Evolutionary conservation across 2,113 vertebrate species (phyloP).

Genomic region (Cyrtonyx montezumae): DNA sequence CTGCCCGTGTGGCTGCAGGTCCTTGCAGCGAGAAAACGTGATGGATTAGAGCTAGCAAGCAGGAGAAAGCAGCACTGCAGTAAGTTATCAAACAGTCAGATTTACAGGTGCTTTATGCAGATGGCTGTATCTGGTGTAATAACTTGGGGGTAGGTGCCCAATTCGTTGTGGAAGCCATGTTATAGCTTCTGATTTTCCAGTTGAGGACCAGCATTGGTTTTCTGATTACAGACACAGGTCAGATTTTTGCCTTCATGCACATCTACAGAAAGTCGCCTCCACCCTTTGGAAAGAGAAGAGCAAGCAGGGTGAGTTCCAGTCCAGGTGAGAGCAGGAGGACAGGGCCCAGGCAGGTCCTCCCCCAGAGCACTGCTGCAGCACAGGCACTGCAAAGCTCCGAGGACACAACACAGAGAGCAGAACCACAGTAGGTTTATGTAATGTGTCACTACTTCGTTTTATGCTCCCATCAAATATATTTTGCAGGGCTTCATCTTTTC

Average conservation of each 20-base stretch:
- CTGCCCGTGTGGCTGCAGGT: not conserved
- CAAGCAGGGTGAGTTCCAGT: too few species aligned
- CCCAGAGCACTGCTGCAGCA: accelerated
- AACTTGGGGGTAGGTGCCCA: not conserved
- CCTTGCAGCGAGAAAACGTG: not conserved
- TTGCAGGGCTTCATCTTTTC: not conserved
- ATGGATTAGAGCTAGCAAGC: not conserved
- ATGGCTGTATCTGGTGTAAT: accelerated
- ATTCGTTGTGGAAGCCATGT: not conserved
- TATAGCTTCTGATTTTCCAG: not conserved
- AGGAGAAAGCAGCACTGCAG: not conserved
- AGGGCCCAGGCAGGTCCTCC: not conserved
- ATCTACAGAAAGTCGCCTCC: not conserved
- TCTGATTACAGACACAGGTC: not conserved
- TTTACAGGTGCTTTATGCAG: not conserved
- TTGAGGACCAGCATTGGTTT: not conserved
- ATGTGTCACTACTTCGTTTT: not conserved
- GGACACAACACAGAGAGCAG: not conserved
- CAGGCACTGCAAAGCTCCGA: not conserved
- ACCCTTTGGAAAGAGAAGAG: not conserved
- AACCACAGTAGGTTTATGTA: not conserved
- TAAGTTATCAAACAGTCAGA: not conserved
- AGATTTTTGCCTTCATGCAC: not conserved
- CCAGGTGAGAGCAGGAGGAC: not conserved
- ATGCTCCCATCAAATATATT: constrained; percentile 25